Evolutionary conservation across 2,888 invertebrate species (phyloP), one percentile per base, ranked within the genome.

Genomic region (Odontomyia ornata): DNA sequence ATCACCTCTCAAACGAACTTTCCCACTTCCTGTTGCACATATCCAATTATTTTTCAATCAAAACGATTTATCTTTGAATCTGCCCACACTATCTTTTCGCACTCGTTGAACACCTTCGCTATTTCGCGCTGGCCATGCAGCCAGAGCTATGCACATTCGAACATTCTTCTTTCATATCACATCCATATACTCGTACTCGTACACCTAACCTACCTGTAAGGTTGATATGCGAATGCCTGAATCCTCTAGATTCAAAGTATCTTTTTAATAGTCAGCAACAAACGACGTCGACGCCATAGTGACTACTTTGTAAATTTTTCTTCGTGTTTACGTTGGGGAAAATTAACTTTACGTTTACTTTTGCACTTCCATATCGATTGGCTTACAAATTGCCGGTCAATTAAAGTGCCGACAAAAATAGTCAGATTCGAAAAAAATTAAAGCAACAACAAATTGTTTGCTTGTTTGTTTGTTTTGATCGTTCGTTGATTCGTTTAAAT

Each of bases 301-400:
- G 69, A 69, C 69, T 69, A 21, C 23, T 69, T 69, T n/a, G 15
- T 18, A 65, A 36, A 13, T 65, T 65, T 13, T 36, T 36, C 36
- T 36, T 36, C 36, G 3, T 60, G 30, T 47, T 69, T 69, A 69
- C 47, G 69, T 46, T 69, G 25, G 47, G 21, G 15, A 9, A 67
- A 67, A 69, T 69, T 25, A 23, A 69, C 43, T 69, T 69, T 47
- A 69, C 15, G 30, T 69, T 65, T 30, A n/a, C 30, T 65, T 69
- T 47, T 47, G 23, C 28, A 30, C 69, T 46, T 36, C 30, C 36
- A 43, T 36, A 36, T 36, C 36, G 62, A 62, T 25, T 62, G 36
- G 65, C 65, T 30, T 65, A 47, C 69, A 69, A 69, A 69, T 69
- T 69, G 25, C 47, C 15, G 69, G 46, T 47, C 47, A 69, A 69